Evolutionary conservation across 30 jellyfish, hydroid and myxozoan species (phyloP).

Genomic region (Turritopsis dohrnii): DNA sequence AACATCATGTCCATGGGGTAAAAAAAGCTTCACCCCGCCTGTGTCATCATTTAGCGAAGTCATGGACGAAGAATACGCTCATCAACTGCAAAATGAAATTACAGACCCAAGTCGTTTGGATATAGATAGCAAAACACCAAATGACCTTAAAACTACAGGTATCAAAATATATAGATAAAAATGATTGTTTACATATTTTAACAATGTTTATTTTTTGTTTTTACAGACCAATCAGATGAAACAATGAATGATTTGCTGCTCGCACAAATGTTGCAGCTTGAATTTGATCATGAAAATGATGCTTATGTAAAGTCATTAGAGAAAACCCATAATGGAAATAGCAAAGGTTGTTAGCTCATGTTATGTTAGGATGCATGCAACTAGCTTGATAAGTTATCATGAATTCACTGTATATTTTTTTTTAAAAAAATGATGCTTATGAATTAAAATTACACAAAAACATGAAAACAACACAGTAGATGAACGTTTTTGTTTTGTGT

Average conservation of each 20-base stretch:
- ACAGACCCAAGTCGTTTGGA: neutral
- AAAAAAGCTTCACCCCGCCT: slow-evolving; percentile 16
- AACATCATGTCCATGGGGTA: slow-evolving; percentile 66
- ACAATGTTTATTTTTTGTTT: neutral
- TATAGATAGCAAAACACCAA: neutral
- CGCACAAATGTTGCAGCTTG: slow-evolving; percentile 92
- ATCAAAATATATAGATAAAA: too few species aligned
- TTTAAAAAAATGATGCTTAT: too few species aligned
- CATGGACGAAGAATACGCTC: slow-evolving; percentile 86
- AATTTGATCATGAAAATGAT: slow-evolving; percentile 85
- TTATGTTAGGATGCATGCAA: too few species aligned
- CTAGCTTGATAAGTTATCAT: too few species aligned
- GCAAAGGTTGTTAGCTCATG: slow-evolving; percentile 74
- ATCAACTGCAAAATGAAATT: slow-evolving; percentile 46
- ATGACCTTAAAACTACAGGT: neutral
- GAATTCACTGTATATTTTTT: too few species aligned
- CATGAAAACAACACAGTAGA: too few species aligned
- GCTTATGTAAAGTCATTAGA: slow-evolving; percentile 53
- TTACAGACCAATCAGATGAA: slow-evolving; percentile 6
- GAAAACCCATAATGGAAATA: slow-evolving; percentile 57
- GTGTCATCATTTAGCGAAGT: slow-evolving; percentile 48
- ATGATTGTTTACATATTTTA: too few species aligned
- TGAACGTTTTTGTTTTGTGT: too few species aligned
- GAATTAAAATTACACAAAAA: too few species aligned
- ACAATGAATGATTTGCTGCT: slow-evolving; percentile 62